Conservation (phyloP, 2,797 vertebrate genomes). For the Decapterus maruadsi region DNA sequence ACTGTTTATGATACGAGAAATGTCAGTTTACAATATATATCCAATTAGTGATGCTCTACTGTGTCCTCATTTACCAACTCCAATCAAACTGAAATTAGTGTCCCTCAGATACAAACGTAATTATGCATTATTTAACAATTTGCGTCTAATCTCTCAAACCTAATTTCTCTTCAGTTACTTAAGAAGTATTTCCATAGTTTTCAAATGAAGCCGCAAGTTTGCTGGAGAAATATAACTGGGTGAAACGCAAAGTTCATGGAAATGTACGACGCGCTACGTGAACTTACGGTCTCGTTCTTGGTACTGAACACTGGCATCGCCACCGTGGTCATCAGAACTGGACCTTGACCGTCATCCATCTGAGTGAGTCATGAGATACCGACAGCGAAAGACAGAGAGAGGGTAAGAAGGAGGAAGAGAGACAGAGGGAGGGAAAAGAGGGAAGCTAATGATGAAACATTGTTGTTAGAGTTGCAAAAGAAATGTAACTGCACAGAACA, state of each 20-base stretch:
- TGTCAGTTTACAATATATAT: constrained; percentile 10
- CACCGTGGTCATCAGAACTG: constrained; percentile 97
- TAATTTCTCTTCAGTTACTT: constrained; percentile 24
- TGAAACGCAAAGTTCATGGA: not conserved
- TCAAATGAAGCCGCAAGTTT: constrained; percentile 28
- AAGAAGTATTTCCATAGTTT: constrained; percentile 33
- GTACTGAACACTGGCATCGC: constrained; percentile 99
- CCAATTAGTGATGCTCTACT: constrained; percentile 41
- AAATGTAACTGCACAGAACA: constrained; percentile 14
- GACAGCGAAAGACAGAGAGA: constrained; percentile 35
- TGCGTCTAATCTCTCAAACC: constrained; percentile 26
- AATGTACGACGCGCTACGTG: constrained; percentile 1
- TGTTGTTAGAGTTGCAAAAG: constrained; percentile 30
- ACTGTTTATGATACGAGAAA: constrained; percentile 3
- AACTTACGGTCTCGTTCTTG: constrained; percentile 98
- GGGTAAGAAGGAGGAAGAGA: constrained; percentile 4
- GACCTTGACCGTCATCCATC: constrained; percentile 92
- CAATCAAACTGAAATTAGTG: constrained; percentile 61
- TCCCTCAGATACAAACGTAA: constrained; percentile 31
- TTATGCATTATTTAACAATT: constrained; percentile 47
- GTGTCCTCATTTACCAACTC: constrained; percentile 46
- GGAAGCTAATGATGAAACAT: constrained; percentile 44
- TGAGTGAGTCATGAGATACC: constrained; percentile 67
- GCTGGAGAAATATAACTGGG: not conserved
- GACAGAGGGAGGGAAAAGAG: constrained; percentile 3